Evolutionary conservation across 2,797 vertebrate species (phyloP).

Genomic region (Neoniphon sammara): DNA sequence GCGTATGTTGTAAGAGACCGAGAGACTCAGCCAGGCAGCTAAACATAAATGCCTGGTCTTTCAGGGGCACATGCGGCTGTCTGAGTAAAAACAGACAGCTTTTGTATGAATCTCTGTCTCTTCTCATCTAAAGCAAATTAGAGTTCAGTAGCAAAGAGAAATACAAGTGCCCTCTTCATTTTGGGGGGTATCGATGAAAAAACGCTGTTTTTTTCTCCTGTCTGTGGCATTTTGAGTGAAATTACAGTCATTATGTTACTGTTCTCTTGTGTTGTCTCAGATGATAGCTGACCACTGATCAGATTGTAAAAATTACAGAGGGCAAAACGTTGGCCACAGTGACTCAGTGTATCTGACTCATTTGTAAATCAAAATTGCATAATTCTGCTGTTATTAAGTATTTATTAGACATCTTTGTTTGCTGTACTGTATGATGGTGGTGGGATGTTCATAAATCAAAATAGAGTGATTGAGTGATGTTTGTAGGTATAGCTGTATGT

Average conservation of each 20-base stretch:
- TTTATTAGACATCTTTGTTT: constrained; percentile 32
- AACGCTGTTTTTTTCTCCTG: constrained; percentile 82
- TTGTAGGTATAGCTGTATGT: neutral
- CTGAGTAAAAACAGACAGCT: constrained; percentile 91
- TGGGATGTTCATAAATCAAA: constrained; percentile 14
- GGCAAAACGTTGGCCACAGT: constrained; percentile 33
- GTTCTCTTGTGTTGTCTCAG: constrained; percentile 66
- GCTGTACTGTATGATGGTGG: constrained; percentile 22
- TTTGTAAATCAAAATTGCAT: constrained; percentile 56
- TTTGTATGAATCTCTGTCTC: constrained; percentile 95
- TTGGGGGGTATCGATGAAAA: constrained; percentile 84
- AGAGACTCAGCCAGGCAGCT: constrained; percentile 70
- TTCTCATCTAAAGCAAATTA: constrained; percentile 97
- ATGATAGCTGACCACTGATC: constrained; percentile 57
- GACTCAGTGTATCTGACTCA: constrained; percentile 16
- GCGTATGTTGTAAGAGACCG: constrained; percentile 33
- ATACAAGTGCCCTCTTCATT: constrained; percentile 85
- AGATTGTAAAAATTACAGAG: constrained; percentile 59
- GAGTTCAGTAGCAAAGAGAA: constrained; percentile 88
- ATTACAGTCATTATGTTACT: constrained; percentile 77
- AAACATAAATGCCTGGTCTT: constrained; percentile 91
- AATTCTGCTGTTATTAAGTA: constrained; percentile 33
- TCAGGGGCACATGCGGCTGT: constrained; percentile 87
- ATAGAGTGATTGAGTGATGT: neutral
- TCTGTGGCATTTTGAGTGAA: constrained; percentile 77